These are phyloP conservation scores for Corydoras maculifer DNA, from an alignment of 2,113 vertebrate species.

Conservation along the genomic window DNA sequence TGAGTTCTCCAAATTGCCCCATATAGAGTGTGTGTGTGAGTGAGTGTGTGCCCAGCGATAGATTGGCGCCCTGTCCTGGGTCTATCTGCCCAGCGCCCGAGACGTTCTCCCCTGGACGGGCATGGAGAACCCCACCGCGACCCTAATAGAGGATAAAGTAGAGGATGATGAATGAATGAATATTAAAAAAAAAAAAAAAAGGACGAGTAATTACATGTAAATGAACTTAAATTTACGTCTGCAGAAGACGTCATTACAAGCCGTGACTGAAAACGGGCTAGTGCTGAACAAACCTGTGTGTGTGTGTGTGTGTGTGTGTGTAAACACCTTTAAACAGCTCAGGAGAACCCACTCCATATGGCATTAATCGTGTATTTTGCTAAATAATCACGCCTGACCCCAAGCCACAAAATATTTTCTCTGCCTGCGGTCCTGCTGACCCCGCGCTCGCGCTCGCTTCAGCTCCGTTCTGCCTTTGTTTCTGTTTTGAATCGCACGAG, in stretches of 20 bases:
- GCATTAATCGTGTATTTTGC: constrained; percentile 34
- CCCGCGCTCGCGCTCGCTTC: constrained; percentile 29
- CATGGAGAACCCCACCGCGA: no score
- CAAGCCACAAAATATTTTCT: constrained; percentile 33
- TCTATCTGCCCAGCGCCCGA: no score
- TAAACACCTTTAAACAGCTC: constrained; percentile 23
- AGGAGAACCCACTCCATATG: constrained; percentile 38
- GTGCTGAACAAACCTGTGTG: neutral
- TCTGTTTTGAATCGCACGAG: constrained; percentile 32
- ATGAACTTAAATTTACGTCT: no score
- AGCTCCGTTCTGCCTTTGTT: constrained; percentile 33
- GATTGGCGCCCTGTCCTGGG: no score
- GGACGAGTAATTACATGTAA: no score
- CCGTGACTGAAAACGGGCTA: neutral
- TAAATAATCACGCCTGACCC: constrained; percentile 44
- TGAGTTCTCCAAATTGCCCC: no score
- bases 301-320: neutral
- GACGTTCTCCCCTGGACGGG: no score
- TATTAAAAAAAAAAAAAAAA: no score
- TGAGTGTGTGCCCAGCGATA: no score
- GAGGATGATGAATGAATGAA: no score
- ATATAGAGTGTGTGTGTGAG: no score
- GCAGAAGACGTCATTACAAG: neutral
- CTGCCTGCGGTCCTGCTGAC: constrained; percentile 26
- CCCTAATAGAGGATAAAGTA: no score